phyloP scores from a whole-genome alignment of 23 tunicate species.

The Ascidia mentula region DNA sequence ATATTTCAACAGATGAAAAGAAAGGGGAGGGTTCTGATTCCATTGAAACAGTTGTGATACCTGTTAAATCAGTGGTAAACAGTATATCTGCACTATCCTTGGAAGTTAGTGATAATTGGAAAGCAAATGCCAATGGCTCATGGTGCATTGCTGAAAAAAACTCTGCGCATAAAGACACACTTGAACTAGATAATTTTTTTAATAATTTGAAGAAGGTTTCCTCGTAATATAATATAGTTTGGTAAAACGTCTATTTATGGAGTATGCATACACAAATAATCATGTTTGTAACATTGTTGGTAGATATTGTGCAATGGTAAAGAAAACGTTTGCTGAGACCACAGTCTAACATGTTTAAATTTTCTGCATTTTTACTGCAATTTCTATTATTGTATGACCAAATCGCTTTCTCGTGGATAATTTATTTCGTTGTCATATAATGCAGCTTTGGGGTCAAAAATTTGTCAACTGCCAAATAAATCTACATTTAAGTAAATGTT shows the following conservation, averaged over 20 bases:
- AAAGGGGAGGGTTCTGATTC: not conserved
- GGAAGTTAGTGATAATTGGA: constrained; percentile 14
- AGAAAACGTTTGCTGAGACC: too few species aligned
- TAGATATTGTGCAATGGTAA: too few species aligned
- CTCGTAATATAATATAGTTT: not conserved
- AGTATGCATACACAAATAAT: not conserved
- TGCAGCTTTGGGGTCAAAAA: too few species aligned
- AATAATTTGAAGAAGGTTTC: constrained; percentile 60
- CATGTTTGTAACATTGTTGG: constrained; percentile 3
- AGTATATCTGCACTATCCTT: constrained; percentile 88
- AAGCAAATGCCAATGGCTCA: constrained; percentile 33
- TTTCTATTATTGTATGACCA: too few species aligned
- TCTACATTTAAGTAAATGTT: too few species aligned
- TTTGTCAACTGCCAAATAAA: too few species aligned
- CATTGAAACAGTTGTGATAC: constrained; percentile 10
- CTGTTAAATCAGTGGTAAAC: constrained; percentile 73
- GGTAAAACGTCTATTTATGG: too few species aligned
- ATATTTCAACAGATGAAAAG: not conserved
- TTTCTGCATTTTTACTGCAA: too few species aligned
- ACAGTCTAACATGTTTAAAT: too few species aligned
- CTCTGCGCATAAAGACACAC: constrained; percentile 49
- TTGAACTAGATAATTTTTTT: constrained; percentile 85
- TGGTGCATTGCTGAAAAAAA: constrained; percentile 59
- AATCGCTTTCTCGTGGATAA: too few species aligned
- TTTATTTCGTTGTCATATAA: too few species aligned